Evolutionary conservation across 2,113 vertebrate species (phyloP).

Genomic region (Nicator chloris): DNA sequence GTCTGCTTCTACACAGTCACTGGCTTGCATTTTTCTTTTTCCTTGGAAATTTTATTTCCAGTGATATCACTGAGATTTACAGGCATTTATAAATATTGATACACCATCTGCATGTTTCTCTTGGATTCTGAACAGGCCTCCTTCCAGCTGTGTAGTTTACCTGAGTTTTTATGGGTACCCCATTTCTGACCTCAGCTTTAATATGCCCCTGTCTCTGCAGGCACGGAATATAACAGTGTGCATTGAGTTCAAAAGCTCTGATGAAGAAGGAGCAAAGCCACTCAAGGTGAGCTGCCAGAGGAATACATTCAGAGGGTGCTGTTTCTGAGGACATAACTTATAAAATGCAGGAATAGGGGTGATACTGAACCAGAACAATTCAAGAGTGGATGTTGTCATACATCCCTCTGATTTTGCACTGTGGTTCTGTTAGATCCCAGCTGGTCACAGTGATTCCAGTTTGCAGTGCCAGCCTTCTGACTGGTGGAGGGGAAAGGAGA

Average conservation of each 20-base stretch:
- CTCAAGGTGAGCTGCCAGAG: conserved; percentile 79
- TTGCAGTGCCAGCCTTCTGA: not conserved
- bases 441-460: not conserved
- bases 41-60: not conserved
- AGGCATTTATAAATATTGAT: not conserved
- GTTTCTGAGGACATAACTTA: not conserved
- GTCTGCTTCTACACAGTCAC: not conserved
- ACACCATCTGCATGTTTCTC: not conserved
- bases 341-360: not conserved
- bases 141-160: conserved; percentile 11
- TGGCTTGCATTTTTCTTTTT: not conserved
- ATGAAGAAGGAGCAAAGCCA: conserved; percentile 87
- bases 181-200: not conserved
- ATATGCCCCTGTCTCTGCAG: conserved; percentile 66
- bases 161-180: not conserved
- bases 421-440: not conserved
- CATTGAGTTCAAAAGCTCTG: conserved; percentile 92
- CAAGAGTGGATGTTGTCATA: not conserved
- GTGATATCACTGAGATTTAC: not conserved
- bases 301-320: not conserved
- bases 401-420: not conserved
- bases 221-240: conserved; percentile 94
- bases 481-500: not conserved
- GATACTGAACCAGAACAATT: not conserved
- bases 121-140: conserved; percentile 1